phyloP scores from a whole-genome alignment of 2,113 vertebrate species.

The rabbit (Oryctolagus cuniculus) region DNA sequence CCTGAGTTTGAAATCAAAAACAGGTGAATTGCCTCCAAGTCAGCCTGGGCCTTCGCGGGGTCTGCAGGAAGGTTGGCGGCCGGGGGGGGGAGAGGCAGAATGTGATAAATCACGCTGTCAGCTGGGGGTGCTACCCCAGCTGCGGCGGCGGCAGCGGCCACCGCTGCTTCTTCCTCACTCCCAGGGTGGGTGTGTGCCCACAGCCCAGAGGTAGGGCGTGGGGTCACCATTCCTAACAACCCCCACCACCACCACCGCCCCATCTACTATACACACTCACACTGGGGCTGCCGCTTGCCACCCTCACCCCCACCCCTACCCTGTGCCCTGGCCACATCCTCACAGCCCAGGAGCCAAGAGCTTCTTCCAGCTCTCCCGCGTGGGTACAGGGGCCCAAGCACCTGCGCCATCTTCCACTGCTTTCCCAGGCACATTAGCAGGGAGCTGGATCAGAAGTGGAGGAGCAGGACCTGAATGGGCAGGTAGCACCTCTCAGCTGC shows the following conservation, averaged over 20 bases:
- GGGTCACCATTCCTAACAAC: neutral
- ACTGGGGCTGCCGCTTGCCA: neutral
- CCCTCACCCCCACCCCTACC: neutral
- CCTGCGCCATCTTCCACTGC: no score
- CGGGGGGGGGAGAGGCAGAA: conserved; percentile 54
- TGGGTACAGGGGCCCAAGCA: no score
- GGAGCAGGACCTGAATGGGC: no score
- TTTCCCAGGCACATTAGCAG: no score
- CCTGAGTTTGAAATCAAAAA: conserved; percentile 83
- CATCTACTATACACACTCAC: neutral
- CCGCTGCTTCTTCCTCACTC: neutral
- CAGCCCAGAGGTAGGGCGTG: neutral
- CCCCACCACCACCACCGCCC: neutral
- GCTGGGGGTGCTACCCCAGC: conserved; percentile 58
- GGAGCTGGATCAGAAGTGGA: no score
- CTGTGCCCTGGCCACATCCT: neutral
- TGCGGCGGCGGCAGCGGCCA: neutral
- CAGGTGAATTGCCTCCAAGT: conserved; percentile 78
- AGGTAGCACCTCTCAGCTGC: neutral
- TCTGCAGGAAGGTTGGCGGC: conserved; percentile 66
- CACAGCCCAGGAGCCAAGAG: neutral
- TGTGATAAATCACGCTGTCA: conserved; percentile 81
- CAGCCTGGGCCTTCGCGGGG: conserved; percentile 66
- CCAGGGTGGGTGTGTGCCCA: neutral
- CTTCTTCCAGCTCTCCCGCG: no score